Percentiles rank a stretch among this genome's conserved stretches.
These are phyloP conservation scores for Quadroppia sp. DNA, from an alignment of 2,888 invertebrate genomes.

Conservation along the genomic window DNA sequence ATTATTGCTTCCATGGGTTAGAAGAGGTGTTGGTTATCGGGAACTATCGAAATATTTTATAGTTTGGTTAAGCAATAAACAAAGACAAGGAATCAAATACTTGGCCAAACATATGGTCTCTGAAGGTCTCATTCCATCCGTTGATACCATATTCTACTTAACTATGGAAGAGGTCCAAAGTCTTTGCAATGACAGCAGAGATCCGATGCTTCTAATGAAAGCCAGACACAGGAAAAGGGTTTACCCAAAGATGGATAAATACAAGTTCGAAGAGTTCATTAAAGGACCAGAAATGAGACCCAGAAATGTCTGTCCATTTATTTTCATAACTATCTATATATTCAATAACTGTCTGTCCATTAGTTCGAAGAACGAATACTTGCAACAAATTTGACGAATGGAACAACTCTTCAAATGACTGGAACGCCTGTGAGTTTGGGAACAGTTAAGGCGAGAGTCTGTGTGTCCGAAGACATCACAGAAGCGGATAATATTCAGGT, in stretches of 20 bases:
- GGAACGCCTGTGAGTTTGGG: conserved; percentile 39
- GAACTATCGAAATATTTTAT: conserved; percentile 64
- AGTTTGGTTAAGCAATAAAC: conserved; percentile 27
- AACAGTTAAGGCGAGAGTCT: conserved; percentile 5
- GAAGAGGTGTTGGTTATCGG: conserved; percentile 61
- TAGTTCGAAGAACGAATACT: neutral
- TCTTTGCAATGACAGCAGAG: conserved; percentile 53
- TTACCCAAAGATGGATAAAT: conserved; percentile 20
- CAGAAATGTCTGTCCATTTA: neutral
- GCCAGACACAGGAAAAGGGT: conserved; percentile 30
- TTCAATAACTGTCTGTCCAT: too few species aligned
- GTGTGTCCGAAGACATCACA: conserved; percentile 29
- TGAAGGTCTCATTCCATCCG: conserved; percentile 61
- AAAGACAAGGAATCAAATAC: conserved; percentile 42
- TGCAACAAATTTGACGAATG: neutral
- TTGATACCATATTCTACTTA: conserved; percentile 65
- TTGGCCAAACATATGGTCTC: conserved; percentile 53
- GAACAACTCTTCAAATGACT: neutral
- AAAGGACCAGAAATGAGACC: conserved; percentile 38
- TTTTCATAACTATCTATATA: neutral
- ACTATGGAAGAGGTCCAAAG: conserved; percentile 63
- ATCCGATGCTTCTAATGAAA: conserved; percentile 25
- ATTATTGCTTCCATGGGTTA: conserved; percentile 61
- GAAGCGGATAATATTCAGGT: conserved; percentile 28
- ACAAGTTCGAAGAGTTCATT: conserved; percentile 8